phyloP scores from a whole-genome alignment of 2,113 vertebrate genomes.

The western clawed frog (Xenopus tropicalis) region UCB_Xtro_10.0 CM004450.2:77043501-77044000 shows the following conservation, averaged over 20 bases:
- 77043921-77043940: too few species aligned
- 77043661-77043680: neutral
- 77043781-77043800: too few species aligned
- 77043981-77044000: too few species aligned
- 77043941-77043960: too few species aligned
- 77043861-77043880: too few species aligned
- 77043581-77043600: neutral
- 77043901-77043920: too few species aligned
- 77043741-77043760: neutral
- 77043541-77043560: slow-evolving; percentile 1
- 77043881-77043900: too few species aligned
- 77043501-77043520: neutral
- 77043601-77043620: neutral
- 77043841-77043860: too few species aligned
- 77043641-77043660: neutral
- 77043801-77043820: too few species aligned
- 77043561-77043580: neutral
- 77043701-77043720: neutral
- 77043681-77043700: neutral
- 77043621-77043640: neutral
- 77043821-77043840: too few species aligned
- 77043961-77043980: too few species aligned
- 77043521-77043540: neutral
- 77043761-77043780: too few species aligned
- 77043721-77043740: neutral